Base-by-base conservation (phyloP, 2,113 vertebrate species). In the Callionymus lyra region DNA sequence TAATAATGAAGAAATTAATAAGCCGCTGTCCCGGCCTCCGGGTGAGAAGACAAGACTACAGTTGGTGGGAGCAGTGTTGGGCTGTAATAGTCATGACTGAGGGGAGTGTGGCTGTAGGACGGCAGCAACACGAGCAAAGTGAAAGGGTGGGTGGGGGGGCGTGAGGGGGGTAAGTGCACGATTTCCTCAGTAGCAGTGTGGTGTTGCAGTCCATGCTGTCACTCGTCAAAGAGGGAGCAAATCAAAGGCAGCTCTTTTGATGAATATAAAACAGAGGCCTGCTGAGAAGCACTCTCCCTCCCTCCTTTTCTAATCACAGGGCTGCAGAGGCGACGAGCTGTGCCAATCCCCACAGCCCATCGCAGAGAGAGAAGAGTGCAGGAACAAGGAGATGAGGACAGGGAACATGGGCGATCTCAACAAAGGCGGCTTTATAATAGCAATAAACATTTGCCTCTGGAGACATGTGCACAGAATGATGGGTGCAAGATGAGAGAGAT, bases 201-300 rank as follows among this genome's bases (percentile, higher is more conserved):
- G 58, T 74, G 77, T 74, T 74, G 72, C 79, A 82, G 83, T 71
- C 75, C 65, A 67, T 59, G 61, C 73, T 81, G 82, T 82, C 81
- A 84, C 79, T 77, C 71, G 82, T 82, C 83, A 83, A 82, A 84
- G 82, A 68, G 65, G 80, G 75, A 84, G 77, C 77, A 77, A 86
- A 87, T 87, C 82, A 87, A 85, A 86, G 80, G 72, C 53, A 83
- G 81, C 79, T 78, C 84, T 85, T 87, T 84, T 86, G 85, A 87
- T 86, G 84, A 86, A 87, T 86, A 87, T 85, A 85, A 85, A 87
- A 84, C 82, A 84, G 81, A 78, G 76, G 79, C 82, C 79, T 81
- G 82, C 82, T 85, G 84, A 82, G 83, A 82, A 80, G 76, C 77
- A 80, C 83, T 83, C 83, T 77, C 72, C 61, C 81, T 76, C 76